Base-by-base conservation (phyloP, 2,888 invertebrate species). In the Drosophila bunnanda region DNA sequence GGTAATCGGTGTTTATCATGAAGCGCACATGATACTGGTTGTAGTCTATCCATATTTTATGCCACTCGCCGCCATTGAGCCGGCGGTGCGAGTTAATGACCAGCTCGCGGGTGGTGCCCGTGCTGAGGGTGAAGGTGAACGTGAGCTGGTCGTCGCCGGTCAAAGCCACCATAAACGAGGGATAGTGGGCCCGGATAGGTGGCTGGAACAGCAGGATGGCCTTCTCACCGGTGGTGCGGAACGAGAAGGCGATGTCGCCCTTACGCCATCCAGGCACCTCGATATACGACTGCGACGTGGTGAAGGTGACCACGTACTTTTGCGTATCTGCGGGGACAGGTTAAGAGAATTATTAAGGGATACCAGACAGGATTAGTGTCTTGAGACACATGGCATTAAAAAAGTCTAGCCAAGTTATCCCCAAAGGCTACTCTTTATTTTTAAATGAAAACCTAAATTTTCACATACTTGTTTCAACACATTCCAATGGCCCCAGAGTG, bases 11-110 rank as follows among this genome's bases (percentile, higher is more conserved):
- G 90, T 98, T 98, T 78, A 98, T 95, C 96, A 97, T 97, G 90
- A 98, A 97, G 75, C 98, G 93, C 38, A 98, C 97, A 91, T 98
- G 98, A 92, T 98, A 97, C 91, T 96, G 96, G 93, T 98, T 98
- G 91, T 98, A 97, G 93, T 98, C 98, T 73, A 98, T 97, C 96
- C 97, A 97, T 77, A 98, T 96, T 93, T 98, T 97, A 92, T 98
- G 98, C 98, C 98, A 98, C 91, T 98, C 97, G 1, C 98, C 98
- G 56, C 96, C 96, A 91, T 98, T 98, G 53, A 98, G 93, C 90
- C 96, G 95, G 50, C 96, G 93, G 77, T 95, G 85, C 4, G 97
- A 97, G 88, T 96, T 95, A 74, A 98, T 96, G 48, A 96, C 96
- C 68, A 97, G 93, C 90, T 96, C 96, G 77, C 96, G 95, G 53